These are phyloP conservation scores for Leptodactylus fallax DNA, from an alignment of 2,797 vertebrate species.

Conservation along the genomic window DNA sequence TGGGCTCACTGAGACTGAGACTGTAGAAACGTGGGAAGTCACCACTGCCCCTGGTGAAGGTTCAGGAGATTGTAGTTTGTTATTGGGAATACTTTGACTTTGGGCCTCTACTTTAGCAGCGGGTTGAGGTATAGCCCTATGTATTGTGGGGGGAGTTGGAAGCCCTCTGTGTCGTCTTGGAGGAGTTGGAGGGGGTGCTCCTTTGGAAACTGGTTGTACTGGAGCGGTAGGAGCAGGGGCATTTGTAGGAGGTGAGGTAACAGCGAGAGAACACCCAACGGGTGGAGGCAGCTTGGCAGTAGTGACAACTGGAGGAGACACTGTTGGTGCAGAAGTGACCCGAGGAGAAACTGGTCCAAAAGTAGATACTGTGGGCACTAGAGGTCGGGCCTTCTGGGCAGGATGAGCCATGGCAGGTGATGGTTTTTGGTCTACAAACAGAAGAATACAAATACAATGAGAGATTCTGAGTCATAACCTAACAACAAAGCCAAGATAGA, in stretches of 20 bases:
- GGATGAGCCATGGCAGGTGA: constrained; percentile 28
- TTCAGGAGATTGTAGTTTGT: background rate
- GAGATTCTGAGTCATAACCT: background rate
- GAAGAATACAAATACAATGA: background rate
- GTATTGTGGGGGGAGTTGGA: constrained; percentile 54
- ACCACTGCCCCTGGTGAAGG: constrained; percentile 13
- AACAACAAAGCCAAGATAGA: background rate
- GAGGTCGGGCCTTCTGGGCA: constrained; percentile 59
- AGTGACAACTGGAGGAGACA: constrained; percentile 41
- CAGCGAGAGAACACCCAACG: constrained; percentile 39
- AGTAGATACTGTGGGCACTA: constrained; percentile 17
- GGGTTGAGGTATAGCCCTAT: constrained; percentile 31
- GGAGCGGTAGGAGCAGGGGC: constrained; percentile 66
- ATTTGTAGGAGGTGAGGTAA: constrained; percentile 40
- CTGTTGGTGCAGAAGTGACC: background rate
- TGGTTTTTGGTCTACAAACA: constrained; percentile 27
- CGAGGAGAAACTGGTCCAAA: background rate
- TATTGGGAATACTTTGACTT: background rate
- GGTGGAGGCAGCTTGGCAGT: constrained; percentile 62
- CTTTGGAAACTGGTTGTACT: constrained; percentile 59
- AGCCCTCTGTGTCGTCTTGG: constrained; percentile 65
- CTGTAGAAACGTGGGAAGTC: constrained; percentile 61
- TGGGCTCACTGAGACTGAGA: constrained; percentile 46
- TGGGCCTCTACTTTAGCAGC: background rate
- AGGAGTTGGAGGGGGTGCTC: constrained; percentile 53